Evolutionary conservation across 1,140 invertebrate species (phyloP).

Genomic region (Drosophila pruinosa): DNA sequence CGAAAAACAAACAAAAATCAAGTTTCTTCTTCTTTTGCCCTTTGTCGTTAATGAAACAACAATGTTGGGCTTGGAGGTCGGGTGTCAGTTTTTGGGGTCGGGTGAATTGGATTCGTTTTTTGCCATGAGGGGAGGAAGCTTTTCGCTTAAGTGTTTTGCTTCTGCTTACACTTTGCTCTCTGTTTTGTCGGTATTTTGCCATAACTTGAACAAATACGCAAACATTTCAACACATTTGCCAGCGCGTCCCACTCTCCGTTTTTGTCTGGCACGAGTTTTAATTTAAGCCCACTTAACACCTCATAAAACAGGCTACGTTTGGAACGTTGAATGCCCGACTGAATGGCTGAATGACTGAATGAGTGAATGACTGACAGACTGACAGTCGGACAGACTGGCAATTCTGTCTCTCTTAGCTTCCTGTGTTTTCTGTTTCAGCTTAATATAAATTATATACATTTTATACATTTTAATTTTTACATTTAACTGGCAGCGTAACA

Average conservation of each 20-base stretch:
- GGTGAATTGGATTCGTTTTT: not conserved
- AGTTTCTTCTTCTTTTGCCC: conserved; percentile 45
- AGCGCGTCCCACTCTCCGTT: conserved; percentile 14
- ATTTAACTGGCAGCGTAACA: conserved; percentile 65
- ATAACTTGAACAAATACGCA: conserved; percentile 76
- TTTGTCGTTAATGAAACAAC: conserved; percentile 44
- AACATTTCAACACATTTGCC: conserved; percentile 74
- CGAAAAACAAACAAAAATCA: conserved; percentile 69
- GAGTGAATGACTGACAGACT: conserved; percentile 18
- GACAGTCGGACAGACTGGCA: not conserved
- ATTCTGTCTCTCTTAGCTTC: not conserved
- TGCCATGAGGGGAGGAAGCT: not conserved
- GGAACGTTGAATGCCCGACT: conserved; percentile 34
- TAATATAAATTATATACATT: conserved; percentile 77
- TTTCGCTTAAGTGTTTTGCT: conserved; percentile 31
- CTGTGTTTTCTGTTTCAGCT: conserved; percentile 14
- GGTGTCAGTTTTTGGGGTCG: conserved; percentile 18
- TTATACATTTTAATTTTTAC: conserved; percentile 79
- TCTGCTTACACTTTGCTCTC: conserved; percentile 31
- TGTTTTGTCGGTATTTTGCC: conserved; percentile 47
- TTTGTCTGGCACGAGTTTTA: conserved; percentile 53
- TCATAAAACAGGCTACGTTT: conserved; percentile 73
- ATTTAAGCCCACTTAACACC: conserved; percentile 81
- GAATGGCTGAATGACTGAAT: conserved; percentile 41
- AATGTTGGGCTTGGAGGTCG: not conserved